phyloP scores from a whole-genome alignment of 1,140 invertebrate species.

The Chymomyza costata region DNA sequence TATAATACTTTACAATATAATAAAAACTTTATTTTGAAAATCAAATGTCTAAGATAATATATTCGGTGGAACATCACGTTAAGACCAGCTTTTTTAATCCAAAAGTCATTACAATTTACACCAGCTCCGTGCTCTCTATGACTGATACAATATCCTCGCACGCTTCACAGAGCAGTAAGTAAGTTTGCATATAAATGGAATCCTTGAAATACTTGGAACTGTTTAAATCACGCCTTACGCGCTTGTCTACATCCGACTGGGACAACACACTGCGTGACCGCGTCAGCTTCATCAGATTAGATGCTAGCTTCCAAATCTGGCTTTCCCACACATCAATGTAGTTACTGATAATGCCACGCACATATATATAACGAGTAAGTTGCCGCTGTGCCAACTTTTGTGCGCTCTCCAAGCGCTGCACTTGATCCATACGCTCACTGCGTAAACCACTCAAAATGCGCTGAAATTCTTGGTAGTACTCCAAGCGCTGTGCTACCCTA shows the following conservation, averaged over 20 bases:
- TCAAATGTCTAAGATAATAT: too few species aligned
- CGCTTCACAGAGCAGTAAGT: constrained; percentile 33
- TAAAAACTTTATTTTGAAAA: too few species aligned
- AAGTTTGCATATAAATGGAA: constrained; percentile 40
- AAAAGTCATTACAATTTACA: too few species aligned
- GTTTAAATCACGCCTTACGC: not conserved
- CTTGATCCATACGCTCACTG: not conserved
- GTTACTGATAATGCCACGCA: constrained; percentile 43
- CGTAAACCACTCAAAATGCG: constrained; percentile 14
- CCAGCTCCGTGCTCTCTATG: constrained; percentile 45
- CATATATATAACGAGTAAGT: constrained; percentile 27
- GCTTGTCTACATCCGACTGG: not conserved
- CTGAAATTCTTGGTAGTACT: constrained; percentile 29
- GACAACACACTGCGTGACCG: not conserved
- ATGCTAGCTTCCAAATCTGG: constrained; percentile 6
- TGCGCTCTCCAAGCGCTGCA: constrained; percentile 8
- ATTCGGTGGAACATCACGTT: too few species aligned
- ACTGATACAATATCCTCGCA: constrained; percentile 53
- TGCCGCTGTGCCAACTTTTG: constrained; percentile 9
- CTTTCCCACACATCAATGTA: constrained; percentile 48
- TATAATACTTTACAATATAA: too few species aligned
- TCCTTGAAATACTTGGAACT: constrained; percentile 24
- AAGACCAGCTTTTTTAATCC: too few species aligned
- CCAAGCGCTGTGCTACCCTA: constrained; percentile 11
- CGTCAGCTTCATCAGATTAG: not conserved